phyloP scores from a whole-genome alignment of 2,797 vertebrate species.

The Sebastes baramenuke region DNA sequence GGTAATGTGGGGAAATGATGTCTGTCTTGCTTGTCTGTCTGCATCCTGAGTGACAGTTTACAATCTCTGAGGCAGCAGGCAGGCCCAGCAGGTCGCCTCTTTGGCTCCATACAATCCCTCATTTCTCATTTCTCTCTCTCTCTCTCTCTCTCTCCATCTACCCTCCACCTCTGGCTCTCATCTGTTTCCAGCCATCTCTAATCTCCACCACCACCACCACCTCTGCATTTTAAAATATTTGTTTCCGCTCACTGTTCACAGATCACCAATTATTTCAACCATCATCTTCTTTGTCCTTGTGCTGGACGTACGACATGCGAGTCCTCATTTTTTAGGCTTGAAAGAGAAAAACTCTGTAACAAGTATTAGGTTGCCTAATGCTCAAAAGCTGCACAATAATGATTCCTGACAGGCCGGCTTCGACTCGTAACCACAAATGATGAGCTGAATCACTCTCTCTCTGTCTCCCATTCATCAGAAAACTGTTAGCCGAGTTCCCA shows the following conservation, averaged over 20 bases:
- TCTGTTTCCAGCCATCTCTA: conserved; percentile 54
- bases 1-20: conserved; percentile 73
- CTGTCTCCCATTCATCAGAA: neutral
- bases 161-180: conserved; percentile 41
- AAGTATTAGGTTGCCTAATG: neutral
- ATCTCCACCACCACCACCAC: conserved; percentile 25
- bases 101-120: conserved; percentile 63
- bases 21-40: conserved; percentile 74
- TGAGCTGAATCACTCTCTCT: conserved; percentile 8
- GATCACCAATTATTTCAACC: neutral
- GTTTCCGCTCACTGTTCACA: neutral
- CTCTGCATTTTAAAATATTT: neutral
- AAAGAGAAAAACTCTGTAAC: neutral
- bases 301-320: neutral
- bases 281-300: neutral
- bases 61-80: conserved; percentile 75
- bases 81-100: conserved; percentile 69
- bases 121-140: conserved; percentile 49
- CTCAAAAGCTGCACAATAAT: neutral
- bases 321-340: neutral
- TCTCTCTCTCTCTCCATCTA: neutral
- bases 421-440: neutral
- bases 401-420: neutral
- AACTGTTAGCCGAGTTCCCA: conserved; percentile 7
- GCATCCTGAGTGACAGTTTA: conserved; percentile 82